These are phyloP conservation scores for Coremacera marginata DNA, from an alignment of 2,888 invertebrate genomes.

Conservation along the genomic window DNA sequence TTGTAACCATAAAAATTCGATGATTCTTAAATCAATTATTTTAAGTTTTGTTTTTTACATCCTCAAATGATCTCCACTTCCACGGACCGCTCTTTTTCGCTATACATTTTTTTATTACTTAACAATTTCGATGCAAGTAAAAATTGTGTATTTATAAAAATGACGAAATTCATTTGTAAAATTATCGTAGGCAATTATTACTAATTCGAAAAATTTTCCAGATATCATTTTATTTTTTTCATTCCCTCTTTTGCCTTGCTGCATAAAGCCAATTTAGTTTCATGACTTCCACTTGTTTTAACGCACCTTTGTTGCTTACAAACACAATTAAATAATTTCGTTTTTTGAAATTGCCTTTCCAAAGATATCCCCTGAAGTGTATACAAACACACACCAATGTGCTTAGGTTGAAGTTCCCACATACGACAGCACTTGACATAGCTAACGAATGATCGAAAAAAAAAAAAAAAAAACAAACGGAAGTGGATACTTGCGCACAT, in stretches of 20 bases:
- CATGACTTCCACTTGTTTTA: background rate
- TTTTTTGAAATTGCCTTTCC: background rate
- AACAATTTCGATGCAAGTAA: no score
- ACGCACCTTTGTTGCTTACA: background rate
- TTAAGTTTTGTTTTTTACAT: no score
- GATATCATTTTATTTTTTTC: no score
- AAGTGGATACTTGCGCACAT: slow-evolving; percentile 25
- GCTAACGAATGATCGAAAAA: background rate
- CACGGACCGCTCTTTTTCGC: no score
- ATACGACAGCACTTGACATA: slow-evolving; percentile 9
- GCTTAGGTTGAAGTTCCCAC: background rate
- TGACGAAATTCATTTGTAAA: no score
- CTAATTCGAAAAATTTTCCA: no score
- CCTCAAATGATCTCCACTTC: no score
- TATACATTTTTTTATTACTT: no score
- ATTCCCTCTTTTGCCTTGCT: background rate
- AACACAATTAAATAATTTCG: background rate
- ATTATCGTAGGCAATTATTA: no score
- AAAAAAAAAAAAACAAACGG: slow-evolving; percentile 15
- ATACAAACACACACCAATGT: background rate
- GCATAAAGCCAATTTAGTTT: background rate
- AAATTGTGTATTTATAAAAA: no score
- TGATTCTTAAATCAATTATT: no score
- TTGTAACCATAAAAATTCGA: no score
- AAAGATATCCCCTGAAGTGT: background rate